These are phyloP conservation scores for Astreopora myriophthalma DNA, from an alignment of 64 coral and sea anemone species.

Conservation along the genomic window DNA sequence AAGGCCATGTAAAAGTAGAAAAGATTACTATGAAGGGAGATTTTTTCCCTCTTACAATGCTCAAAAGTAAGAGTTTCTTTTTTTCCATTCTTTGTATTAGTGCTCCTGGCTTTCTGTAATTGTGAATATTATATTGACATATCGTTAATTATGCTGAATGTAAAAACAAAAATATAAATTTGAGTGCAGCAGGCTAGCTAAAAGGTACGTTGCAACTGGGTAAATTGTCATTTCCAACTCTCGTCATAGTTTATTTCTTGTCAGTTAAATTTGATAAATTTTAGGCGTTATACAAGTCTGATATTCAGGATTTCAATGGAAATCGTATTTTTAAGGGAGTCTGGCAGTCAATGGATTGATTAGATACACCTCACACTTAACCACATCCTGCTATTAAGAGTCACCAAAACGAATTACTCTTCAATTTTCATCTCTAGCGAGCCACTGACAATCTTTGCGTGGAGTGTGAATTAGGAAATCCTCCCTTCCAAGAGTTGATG, in stretches of 20 bases:
- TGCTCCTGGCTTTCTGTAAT: slow-evolving; percentile 15
- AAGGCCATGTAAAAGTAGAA: slow-evolving; percentile 4
- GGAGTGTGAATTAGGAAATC: background rate
- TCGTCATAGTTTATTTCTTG: background rate
- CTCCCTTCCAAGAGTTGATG: background rate
- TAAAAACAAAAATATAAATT: slow-evolving; percentile 25
- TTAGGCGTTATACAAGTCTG: background rate
- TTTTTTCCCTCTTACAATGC: background rate
- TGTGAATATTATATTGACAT: slow-evolving; percentile 34
- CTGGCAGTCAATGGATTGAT: background rate
- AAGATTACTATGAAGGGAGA: slow-evolving; percentile 1
- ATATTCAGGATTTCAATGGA: background rate
- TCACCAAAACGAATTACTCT: no score
- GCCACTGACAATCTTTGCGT: background rate
- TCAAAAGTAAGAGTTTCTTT: background rate
- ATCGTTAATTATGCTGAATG: background rate
- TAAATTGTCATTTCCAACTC: background rate
- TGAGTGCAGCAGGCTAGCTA: background rate
- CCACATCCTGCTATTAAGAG: no score
- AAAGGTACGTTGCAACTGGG: background rate
- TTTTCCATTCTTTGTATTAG: slow-evolving; percentile 20
- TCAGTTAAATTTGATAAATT: background rate
- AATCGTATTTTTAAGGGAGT: background rate
- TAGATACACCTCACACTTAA: background rate
- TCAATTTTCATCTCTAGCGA: no score